Conservation (phyloP, 2,888 invertebrate species). For the Nephrotoma guestfalica region DNA sequence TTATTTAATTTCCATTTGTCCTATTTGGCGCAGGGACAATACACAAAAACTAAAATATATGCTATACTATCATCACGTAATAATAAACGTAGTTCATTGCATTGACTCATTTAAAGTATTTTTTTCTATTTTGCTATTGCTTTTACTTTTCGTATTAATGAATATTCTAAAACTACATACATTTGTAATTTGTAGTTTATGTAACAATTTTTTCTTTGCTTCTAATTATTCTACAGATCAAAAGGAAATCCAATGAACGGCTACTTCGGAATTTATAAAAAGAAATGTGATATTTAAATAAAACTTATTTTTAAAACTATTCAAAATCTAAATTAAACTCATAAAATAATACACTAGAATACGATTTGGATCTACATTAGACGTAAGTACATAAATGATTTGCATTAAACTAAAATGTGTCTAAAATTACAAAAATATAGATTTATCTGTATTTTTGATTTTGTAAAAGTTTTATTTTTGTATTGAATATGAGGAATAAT, state of each 20-base stretch:
- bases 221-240: not conserved
- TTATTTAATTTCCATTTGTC: not conserved
- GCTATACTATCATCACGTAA: not conserved
- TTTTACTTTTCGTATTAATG: not conserved
- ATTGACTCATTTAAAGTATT: not conserved
- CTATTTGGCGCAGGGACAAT: not conserved
- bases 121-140: not conserved
- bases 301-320: not conserved
- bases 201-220: not conserved
- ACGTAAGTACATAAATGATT: not conserved
- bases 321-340: not conserved
- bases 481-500: not conserved
- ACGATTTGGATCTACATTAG: not conserved
- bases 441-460: not conserved
- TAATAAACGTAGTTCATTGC: not conserved
- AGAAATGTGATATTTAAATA: not conserved
- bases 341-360: not conserved
- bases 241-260: not conserved
- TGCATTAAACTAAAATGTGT: not conserved
- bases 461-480: not conserved
- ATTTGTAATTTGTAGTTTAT: not conserved
- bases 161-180: not conserved
- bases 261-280: not conserved
- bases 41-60: not conserved
- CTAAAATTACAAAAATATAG: not conserved